Percentiles rank a stretch among this genome's conserved stretches.
phyloP scores from a whole-genome alignment of 2,888 invertebrate genomes.

The Schizaphis graminum region DNA sequence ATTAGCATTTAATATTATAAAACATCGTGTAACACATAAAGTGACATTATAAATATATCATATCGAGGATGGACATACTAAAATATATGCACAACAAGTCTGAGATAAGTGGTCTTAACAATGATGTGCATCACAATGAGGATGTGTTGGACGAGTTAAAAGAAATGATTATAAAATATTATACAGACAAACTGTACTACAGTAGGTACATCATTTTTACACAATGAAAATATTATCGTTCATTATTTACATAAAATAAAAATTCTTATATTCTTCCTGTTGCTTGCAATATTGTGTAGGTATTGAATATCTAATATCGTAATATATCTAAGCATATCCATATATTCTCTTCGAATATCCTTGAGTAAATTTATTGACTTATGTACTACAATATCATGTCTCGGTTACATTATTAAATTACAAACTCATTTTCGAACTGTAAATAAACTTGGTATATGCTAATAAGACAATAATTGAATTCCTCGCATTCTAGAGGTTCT shows the following conservation, averaged over 20 bases:
- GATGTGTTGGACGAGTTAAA: slow-evolving; percentile 25
- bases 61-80: not conserved
- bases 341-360: not conserved
- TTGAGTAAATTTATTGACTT: not conserved
- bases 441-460: not conserved
- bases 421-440: not conserved
- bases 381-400: not conserved
- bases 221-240: not conserved
- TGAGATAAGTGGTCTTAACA: slow-evolving; percentile 40
- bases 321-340: not conserved
- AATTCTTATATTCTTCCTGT: not conserved
- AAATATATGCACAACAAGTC: not conserved
- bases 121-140: slow-evolving; percentile 27
- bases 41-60: not conserved
- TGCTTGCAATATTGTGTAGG: not conserved
- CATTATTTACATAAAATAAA: not conserved
- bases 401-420: not conserved
- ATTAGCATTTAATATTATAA: not conserved
- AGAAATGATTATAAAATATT: not conserved
- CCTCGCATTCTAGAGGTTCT: not conserved
- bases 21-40: not conserved
- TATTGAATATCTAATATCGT: not conserved
- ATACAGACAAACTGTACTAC: not conserved
- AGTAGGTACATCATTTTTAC: not conserved
- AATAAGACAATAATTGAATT: not conserved